Evolutionary conservation across 2,888 invertebrate species (phyloP).

Genomic region (Noctua pronuba): DNA sequence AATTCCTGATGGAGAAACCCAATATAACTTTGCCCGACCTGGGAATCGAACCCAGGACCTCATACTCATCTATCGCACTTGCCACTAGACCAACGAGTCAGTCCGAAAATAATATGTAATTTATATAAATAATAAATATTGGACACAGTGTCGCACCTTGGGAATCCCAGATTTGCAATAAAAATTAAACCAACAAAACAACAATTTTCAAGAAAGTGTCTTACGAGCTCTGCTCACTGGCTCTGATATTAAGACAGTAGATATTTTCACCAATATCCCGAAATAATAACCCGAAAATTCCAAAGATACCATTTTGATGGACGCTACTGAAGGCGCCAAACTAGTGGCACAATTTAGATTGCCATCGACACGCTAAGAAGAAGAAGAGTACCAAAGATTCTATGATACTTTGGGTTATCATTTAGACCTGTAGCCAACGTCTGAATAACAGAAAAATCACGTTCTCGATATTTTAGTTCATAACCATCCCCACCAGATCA

Average conservation of each 20-base stretch:
- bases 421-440: neutral
- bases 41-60: too few relatives aligned
- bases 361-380: too few relatives aligned
- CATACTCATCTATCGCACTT: too few relatives aligned
- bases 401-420: neutral
- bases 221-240: neutral
- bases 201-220: neutral
- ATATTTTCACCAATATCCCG: neutral
- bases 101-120: neutral
- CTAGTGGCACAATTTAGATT: too few relatives aligned
- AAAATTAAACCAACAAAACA: neutral
- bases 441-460: neutral
- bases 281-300: neutral
- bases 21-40: too few relatives aligned
- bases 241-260: neutral
- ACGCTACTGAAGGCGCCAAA: too few relatives aligned
- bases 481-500: neutral
- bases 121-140: neutral
- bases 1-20: too few relatives aligned
- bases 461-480: neutral
- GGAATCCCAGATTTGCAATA: neutral
- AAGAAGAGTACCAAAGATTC: neutral
- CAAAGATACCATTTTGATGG: neutral
- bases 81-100: too few relatives aligned
- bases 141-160: constrained; percentile 7